phyloP scores from a whole-genome alignment of 2,797 vertebrate species.

The Schizopygopsis pylzovi region DNA sequence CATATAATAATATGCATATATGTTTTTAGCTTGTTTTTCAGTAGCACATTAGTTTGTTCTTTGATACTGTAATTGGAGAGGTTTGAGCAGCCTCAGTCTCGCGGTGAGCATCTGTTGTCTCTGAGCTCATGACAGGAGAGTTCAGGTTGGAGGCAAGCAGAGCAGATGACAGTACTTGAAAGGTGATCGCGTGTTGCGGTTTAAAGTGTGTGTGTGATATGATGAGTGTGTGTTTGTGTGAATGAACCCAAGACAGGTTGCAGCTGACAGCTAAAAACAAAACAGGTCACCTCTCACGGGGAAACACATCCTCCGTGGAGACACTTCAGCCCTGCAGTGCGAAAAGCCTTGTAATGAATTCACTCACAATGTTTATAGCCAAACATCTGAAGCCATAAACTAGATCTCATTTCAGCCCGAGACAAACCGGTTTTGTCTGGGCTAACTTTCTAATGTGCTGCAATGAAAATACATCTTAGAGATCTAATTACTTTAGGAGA shows the following conservation, averaged over 20 bases:
- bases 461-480: slow-evolving; percentile 37
- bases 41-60: background rate
- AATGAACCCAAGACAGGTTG: slow-evolving; percentile 46
- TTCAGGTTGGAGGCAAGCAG: background rate
- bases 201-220: slow-evolving; percentile 21
- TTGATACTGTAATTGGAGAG: background rate
- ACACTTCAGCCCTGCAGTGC: slow-evolving; percentile 57
- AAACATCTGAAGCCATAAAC: slow-evolving; percentile 22
- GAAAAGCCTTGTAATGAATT: slow-evolving; percentile 41
- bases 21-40: background rate
- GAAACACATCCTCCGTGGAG: slow-evolving; percentile 63
- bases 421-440: background rate
- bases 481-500: slow-evolving; percentile 49
- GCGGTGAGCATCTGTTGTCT: background rate
- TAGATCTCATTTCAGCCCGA: slow-evolving; percentile 27
- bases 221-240: slow-evolving; percentile 7
- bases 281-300: slow-evolving; percentile 75
- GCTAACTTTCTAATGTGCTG: background rate
- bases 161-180: slow-evolving; percentile 8
- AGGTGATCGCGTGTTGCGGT: background rate
- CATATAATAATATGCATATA: background rate
- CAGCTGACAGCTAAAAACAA: slow-evolving; percentile 67
- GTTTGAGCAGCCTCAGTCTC: background rate
- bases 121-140: background rate
- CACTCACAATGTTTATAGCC: slow-evolving; percentile 15